Evolutionary conservation across 2,888 invertebrate species (phyloP), one percentile per base, ranked within the genome.

Genomic region (Lacanobia wlatinum): DNA sequence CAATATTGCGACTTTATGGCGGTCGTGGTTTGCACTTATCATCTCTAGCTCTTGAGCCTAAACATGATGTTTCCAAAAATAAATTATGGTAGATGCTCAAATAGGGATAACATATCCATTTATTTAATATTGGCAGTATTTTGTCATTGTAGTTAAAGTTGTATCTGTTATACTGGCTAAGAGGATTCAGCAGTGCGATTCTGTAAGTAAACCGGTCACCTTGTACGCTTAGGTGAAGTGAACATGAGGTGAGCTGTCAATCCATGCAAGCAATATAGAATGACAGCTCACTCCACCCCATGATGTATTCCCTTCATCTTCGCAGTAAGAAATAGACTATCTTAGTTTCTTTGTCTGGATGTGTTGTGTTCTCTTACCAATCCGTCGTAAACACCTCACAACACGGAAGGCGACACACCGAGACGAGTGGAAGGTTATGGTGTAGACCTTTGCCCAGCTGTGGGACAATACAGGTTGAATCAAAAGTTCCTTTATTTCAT

Each of bases 21-120:
- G 23, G 3, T 14, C 14, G 10, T 40, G n/a, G 38, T 48, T n/a
- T 34, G 21, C 5, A 2, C 4, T 12, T 16, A 43, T 5, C 1
- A 38, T 46, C 74, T 63, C n/a, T 12, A 71, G 50, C 10, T 28
- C 12, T n/a, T 46, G 18, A 14, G 7, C 18, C n/a, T 43, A 18
- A 73, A 55, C 18, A 10, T 21, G 14, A 18, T 18, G n/a, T 16
- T 38, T 8, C 14, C 12, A 48, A 40, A 73, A 53, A 21, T 3
- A n/a, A 10, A 34, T 61, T 18, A 34, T 21, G 53, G 21, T 63
- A 10, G 16, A 28, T 38, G n/a, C 34, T 34, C 34, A 34, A 34
- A 34, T 34, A 34, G 34, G 28, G 34, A 34, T 34, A n/a, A n/a
- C 40, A 43, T 50, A 65, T 53, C 9, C 16, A 23, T 21, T 52